Evolutionary conservation across 2,888 invertebrate genomes (phyloP).

Genomic region (Cacoxenus indagator): DNA sequence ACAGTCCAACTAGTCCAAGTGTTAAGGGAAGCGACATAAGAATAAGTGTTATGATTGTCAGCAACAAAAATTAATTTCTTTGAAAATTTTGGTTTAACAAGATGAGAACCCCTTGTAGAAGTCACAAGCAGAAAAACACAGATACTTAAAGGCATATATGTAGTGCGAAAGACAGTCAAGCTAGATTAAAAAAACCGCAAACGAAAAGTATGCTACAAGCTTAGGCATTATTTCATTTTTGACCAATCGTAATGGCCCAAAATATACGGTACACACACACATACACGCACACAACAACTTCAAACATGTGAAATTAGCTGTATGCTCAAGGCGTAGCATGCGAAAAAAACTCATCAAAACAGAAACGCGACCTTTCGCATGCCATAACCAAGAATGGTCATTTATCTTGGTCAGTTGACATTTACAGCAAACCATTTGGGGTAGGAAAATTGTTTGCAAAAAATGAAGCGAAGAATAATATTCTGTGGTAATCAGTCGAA

Average conservation of each 20-base stretch:
- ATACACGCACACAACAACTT: no score
- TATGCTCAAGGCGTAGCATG: not conserved
- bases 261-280: not conserved
- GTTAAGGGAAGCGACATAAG: no score
- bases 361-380: not conserved
- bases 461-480: no score
- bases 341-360: not conserved
- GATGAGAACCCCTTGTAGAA: not conserved
- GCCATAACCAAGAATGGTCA: not conserved
- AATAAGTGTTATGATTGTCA: no score
- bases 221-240: not conserved
- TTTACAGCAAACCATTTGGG: no score
- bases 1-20: no score
- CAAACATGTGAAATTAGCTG: not conserved
- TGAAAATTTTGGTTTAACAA: no score
- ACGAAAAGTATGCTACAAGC: not conserved
- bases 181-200: not conserved
- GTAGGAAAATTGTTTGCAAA: no score
- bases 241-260: not conserved
- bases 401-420: no score
- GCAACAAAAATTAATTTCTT: no score
- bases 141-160: not conserved
- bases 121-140: not conserved
- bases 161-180: not conserved
- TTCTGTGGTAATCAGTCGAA: no score